These are phyloP conservation scores for Gorsachius goisagi DNA, from an alignment of 2,113 vertebrate genomes.

Conservation along the genomic window DNA sequence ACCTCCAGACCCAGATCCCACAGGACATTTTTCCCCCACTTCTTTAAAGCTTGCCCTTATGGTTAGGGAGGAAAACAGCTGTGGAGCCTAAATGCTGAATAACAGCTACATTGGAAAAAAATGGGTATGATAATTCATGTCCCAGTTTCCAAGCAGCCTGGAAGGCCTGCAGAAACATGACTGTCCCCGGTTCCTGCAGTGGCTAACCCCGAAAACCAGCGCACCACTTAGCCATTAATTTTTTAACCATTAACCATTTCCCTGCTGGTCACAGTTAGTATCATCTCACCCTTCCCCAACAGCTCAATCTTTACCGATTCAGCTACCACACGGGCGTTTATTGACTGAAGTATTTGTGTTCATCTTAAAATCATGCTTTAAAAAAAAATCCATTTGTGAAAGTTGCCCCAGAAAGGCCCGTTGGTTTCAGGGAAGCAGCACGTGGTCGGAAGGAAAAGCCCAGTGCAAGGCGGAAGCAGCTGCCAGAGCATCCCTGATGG, in stretches of 20 bases:
- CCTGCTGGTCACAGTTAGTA: not conserved
- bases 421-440: not conserved
- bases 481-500: not conserved
- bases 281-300: not conserved
- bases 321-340: accelerated
- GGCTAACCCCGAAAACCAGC: not conserved
- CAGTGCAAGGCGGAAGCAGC: not conserved
- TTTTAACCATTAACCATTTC: not conserved
- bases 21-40: accelerated
- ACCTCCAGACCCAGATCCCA: not conserved
- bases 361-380: not conserved
- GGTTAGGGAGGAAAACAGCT: not conserved
- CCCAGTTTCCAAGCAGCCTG: not conserved
- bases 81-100: not conserved
- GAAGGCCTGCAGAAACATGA: not conserved
- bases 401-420: not conserved
- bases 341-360: not conserved
- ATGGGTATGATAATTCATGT: not conserved
- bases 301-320: not conserved
- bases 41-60: not conserved
- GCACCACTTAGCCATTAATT: not conserved
- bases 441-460: not conserved
- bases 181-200: not conserved
- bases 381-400: not conserved
- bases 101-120: not conserved